A percentile compares a stretch with the other conserved stretches of the same genome.
These are phyloP conservation scores for Drosophila quinaria DNA, from an alignment of 2,888 invertebrate genomes.

Conservation along the genomic window DNA sequence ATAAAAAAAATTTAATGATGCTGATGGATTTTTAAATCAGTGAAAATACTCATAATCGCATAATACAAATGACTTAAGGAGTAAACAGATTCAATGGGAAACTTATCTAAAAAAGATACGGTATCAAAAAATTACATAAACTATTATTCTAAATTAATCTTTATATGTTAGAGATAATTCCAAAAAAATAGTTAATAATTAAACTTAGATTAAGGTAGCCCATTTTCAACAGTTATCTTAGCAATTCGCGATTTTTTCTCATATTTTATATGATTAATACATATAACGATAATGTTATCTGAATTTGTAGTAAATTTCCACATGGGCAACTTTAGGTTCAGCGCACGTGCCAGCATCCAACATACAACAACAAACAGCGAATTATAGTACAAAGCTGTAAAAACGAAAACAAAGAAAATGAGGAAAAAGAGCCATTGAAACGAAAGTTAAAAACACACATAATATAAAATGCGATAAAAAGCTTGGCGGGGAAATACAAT, in stretches of 20 bases:
- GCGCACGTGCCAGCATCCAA: constrained; percentile 67
- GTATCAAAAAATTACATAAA: no score
- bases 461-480: constrained; percentile 36
- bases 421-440: constrained; percentile 42
- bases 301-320: constrained; percentile 53
- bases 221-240: neutral
- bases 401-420: constrained; percentile 26
- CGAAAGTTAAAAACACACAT: constrained; percentile 62
- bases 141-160: no score
- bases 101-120: constrained; percentile 5
- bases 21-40: constrained; percentile 66
- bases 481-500: constrained; percentile 48
- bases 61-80: constrained; percentile 22
- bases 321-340: constrained; percentile 42
- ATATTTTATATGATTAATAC: neutral
- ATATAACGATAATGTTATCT: constrained; percentile 2
- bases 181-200: no score
- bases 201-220: no score
- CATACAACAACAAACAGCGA: constrained; percentile 33
- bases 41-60: constrained; percentile 39
- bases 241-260: neutral
- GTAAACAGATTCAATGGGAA: constrained; percentile 42
- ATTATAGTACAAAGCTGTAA: constrained; percentile 41
- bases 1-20: constrained; percentile 40
- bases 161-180: no score